These are phyloP conservation scores for Rutilus rutilus DNA, from an alignment of 2,113 vertebrate species.

Conservation along the genomic window DNA sequence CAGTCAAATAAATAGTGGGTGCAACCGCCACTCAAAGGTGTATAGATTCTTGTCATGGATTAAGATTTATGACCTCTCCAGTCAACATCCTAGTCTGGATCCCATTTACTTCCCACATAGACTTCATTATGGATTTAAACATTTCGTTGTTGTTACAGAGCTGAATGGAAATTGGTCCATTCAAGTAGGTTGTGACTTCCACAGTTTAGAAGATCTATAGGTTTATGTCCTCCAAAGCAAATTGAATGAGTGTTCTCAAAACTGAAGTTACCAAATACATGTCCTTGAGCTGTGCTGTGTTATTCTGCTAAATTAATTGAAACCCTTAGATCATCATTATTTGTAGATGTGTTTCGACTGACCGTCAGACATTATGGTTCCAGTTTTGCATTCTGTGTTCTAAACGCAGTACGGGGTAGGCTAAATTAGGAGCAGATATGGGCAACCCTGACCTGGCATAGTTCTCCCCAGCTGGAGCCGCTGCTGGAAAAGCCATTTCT, in stretches of 20 bases:
- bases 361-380: not conserved
- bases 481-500: constrained; percentile 59
- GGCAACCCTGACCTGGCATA: constrained; percentile 26
- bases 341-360: constrained; percentile 6
- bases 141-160: not conserved
- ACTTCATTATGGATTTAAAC: constrained; percentile 9
- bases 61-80: constrained; percentile 48
- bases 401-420: constrained; percentile 63
- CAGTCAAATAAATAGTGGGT: constrained; percentile 45
- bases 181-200: not conserved
- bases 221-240: not conserved
- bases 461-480: constrained; percentile 2
- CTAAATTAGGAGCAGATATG: constrained; percentile 69
- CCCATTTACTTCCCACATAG: constrained; percentile 11
- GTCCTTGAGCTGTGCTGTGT: constrained; percentile 1
- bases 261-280: constrained; percentile 1
- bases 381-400: constrained; percentile 65
- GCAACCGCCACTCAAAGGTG: constrained; percentile 15
- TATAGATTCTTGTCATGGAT: constrained; percentile 28
- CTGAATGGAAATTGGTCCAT: not conserved
- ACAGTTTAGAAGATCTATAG: not conserved
- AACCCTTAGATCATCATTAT: constrained; percentile 1
- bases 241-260: not conserved
- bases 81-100: constrained; percentile 21
- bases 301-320: constrained; percentile 7